phyloP scores from a whole-genome alignment of 2,113 vertebrate species.

The Trematomus loennbergii region DNA sequence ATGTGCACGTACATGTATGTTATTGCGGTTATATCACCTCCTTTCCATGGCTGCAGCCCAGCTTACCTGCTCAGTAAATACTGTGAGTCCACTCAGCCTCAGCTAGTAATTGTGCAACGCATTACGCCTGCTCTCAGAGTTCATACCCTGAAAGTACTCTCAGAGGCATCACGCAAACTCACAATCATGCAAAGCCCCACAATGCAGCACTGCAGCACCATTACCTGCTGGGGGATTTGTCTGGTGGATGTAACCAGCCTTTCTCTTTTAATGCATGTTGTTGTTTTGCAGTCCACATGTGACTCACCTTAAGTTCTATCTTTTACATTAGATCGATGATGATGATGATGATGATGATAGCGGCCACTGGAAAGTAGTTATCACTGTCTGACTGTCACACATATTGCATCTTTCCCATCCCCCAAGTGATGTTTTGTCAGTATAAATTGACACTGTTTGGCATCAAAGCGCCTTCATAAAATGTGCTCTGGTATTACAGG shows the following conservation, averaged over 20 bases:
- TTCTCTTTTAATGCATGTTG: slow-evolving; percentile 22
- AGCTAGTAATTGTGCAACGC: slow-evolving; percentile 43
- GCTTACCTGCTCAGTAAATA: slow-evolving; percentile 51
- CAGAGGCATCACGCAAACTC: slow-evolving; percentile 50
- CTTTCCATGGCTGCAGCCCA: slow-evolving; percentile 32
- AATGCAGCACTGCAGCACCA: slow-evolving; percentile 41
- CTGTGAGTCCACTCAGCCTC: slow-evolving; percentile 31
- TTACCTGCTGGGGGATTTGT: slow-evolving; percentile 54
- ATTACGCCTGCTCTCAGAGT: slow-evolving; percentile 51
- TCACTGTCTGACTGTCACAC: too few species aligned
- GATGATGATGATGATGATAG: too few species aligned
- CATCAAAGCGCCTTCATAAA: too few species aligned
- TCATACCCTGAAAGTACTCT: slow-evolving; percentile 56
- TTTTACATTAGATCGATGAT: too few species aligned
- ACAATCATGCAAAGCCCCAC: slow-evolving; percentile 41
- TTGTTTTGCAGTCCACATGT: slow-evolving; percentile 22
- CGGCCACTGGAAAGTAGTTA: too few species aligned
- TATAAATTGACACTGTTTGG: too few species aligned
- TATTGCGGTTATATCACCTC: slow-evolving; percentile 20
- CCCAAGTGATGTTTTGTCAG: too few species aligned
- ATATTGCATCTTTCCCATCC: too few species aligned
- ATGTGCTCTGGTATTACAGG: too few species aligned
- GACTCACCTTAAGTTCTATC: not conserved
- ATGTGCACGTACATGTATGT: not conserved
- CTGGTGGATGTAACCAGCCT: slow-evolving; percentile 22